Conservation (phyloP, 2,888 invertebrate genomes). For the Nebria salina region DNA sequence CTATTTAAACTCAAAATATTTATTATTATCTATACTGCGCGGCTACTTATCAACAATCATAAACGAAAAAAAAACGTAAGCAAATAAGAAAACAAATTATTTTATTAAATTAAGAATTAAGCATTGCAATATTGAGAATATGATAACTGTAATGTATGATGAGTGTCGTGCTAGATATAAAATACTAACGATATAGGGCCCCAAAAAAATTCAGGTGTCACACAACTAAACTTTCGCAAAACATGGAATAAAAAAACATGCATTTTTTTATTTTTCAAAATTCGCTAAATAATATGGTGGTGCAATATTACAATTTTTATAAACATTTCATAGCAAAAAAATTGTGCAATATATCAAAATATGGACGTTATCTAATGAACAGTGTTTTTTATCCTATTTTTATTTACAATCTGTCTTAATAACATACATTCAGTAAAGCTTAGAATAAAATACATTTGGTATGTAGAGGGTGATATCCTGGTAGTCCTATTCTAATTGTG, state of each 20-base stretch:
- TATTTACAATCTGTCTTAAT: too few species aligned
- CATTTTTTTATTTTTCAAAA: neutral
- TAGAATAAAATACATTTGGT: too few species aligned
- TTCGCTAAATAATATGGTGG: neutral
- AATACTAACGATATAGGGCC: neutral
- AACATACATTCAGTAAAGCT: too few species aligned
- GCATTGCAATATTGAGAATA: too few species aligned
- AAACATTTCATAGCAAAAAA: slow-evolving; percentile 17
- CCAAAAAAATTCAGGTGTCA: neutral
- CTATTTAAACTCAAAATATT: neutral
- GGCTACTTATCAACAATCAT: neutral
- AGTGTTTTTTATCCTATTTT: too few species aligned
- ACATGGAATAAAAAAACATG: neutral
- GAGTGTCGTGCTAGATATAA: neutral
- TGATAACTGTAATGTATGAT: too few species aligned
- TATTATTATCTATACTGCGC: neutral
- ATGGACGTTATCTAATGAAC: neutral
- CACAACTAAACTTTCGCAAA: neutral
- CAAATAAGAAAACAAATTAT: too few species aligned
- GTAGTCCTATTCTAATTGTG: too few species aligned
- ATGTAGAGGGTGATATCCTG: too few species aligned
- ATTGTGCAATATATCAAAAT: slow-evolving; percentile 21
- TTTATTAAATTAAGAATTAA: too few species aligned
- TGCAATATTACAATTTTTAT: slow-evolving; percentile 8
- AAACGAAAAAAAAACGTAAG: neutral